Evolutionary conservation across 2,113 vertebrate genomes (phyloP), one percentile per base, ranked within the genome.

Genomic region (Notarius quadriscutis): DNA sequence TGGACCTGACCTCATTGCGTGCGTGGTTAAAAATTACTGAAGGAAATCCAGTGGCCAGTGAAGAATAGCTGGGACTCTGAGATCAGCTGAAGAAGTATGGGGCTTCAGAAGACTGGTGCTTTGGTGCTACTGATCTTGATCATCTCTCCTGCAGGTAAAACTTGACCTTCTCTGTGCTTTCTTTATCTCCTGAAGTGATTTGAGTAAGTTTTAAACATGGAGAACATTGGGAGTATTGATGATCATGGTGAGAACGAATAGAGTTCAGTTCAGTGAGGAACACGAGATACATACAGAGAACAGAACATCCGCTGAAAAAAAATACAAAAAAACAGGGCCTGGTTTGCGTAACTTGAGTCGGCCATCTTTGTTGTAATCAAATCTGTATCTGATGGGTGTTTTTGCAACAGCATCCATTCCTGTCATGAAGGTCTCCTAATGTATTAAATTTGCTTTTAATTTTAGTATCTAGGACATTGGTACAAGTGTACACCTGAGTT

Each of bases 111-210:
- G 89, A 84, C 15, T 0, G 84, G 41, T 5, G 89, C 71, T 7
- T 84, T 91, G 80, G 77, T 92, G 86, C 55, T 92, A 8, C 78
- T 93, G 12, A 53, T 79, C 58, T 60, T 87, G 0, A 5, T 80
- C 60, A 17, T 88, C 20, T 41, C 86, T 14, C 84, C 78, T 0
- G 71, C 93, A 91, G 94, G 94, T 95, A 88, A 83, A 86, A 87
- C 72, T 5, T 74, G 1, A 81, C n/a, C 25, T 30, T 41, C 11
- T 84, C 15, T 25, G 20, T 71, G 67, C 53, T 25, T 74, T 60
- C 62, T 11, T 53, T 5, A 10, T 55, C 34, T 50, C 34, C 22
- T 27, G 20, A 62, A 4, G 4, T 60, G 55, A 30, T 18, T 34
- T 20, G 9, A 0, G 4, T 58, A 17, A 8, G 57, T 81, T 48